Evolutionary conservation across 2,888 invertebrate species (phyloP), one percentile per base, ranked within the genome.

Genomic region (Prosapia bicincta): DNA sequence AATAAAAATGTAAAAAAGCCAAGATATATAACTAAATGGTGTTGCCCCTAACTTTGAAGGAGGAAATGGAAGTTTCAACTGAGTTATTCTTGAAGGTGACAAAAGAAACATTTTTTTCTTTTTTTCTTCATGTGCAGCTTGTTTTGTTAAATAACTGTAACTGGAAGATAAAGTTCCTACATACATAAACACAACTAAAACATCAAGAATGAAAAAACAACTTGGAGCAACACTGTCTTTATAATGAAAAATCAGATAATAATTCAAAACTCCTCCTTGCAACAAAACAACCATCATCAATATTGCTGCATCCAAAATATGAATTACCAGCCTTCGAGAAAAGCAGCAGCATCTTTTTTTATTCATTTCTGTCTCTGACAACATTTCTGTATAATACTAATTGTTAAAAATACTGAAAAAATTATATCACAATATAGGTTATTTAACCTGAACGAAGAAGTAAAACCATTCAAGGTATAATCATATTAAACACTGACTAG

Each of bases 11-110:
- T 74, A 74, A 69, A 74, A 38, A 25, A 74, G n/a, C 74, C 74
- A 74, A 28, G 74, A 74, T 24, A 74, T 74, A 28, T 74, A 74
- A 26, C 74, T 74, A 43, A 74, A 74, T n/a, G 74, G 74, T 66
- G 69, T 74, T 1, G 65, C 28, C 25, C 74, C 74, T 28, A 74
- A 65, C 9, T 28, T 74, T 28, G 30, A 65, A n/a, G 69, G 74
- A 3, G 74, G 69, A 38, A 43, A 69, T 65, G 74, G 74, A 13
- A 67, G 67, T 15, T 69, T 65, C 54, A 69, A 65, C 26, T 74
- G 74, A 25, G 69, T 69, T 43, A 74, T 65, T 28, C 74, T 69
- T 6, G 74, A 54, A 24, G 74, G 74, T 2, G 74, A 69, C 15
- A 74, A 74, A n/a, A 66, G 26, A 69, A 69, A 65, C 23, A 69